Evolutionary conservation across 2,888 invertebrate species (phyloP).

Genomic region (Caprella mutica): DNA sequence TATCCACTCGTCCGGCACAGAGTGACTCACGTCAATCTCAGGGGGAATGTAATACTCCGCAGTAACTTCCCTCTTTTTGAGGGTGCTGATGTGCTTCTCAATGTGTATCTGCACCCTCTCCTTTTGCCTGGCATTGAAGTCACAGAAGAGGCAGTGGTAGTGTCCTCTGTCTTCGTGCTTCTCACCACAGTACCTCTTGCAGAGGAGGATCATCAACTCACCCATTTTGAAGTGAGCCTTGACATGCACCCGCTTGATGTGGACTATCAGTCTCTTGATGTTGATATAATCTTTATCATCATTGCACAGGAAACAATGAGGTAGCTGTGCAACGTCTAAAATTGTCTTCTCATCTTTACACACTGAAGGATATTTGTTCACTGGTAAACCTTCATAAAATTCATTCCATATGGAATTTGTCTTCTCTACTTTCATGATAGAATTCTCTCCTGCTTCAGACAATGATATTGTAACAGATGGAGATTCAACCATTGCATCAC

Average conservation of each 20-base stretch:
- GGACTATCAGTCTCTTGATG: background rate
- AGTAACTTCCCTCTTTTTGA: constrained; percentile 2
- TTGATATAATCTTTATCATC: constrained; percentile 8
- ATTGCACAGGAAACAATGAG: constrained; percentile 9
- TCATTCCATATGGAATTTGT: too few relatives aligned
- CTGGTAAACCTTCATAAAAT: too few relatives aligned
- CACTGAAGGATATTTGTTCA: background rate
- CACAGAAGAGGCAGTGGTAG: constrained; percentile 9
- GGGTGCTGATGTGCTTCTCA: background rate
- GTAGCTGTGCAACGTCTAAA: background rate
- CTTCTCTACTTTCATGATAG: too few relatives aligned
- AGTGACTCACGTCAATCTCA: background rate
- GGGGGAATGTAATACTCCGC: constrained; percentile 5
- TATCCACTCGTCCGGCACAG: constrained; percentile 4
- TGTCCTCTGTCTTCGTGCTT: constrained; percentile 4
- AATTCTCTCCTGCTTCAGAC: too few relatives aligned
- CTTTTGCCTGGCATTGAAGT: constrained; percentile 1
- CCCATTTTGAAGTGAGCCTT: constrained; percentile 5
- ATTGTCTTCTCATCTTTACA: background rate
- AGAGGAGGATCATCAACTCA: background rate
- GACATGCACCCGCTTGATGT: constrained; percentile 1
- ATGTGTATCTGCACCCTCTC: constrained; percentile 1
- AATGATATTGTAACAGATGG: too few relatives aligned
- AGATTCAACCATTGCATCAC: too few relatives aligned
- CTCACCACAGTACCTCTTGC: constrained; percentile 7